Conservation (phyloP, 2,888 invertebrate genomes). For the Pheosia tremula region DNA sequence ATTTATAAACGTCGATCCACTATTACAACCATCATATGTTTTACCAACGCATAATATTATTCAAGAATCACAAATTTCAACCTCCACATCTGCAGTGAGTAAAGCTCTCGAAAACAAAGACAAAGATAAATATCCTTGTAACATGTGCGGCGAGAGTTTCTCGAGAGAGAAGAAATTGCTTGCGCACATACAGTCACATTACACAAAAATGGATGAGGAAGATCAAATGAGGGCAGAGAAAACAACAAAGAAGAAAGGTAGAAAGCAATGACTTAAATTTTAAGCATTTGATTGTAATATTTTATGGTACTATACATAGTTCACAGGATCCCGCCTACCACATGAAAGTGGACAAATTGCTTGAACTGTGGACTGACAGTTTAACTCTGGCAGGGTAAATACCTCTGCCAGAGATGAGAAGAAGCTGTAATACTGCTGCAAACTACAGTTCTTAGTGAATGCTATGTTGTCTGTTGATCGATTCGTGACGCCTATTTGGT, state of each 20-base stretch:
- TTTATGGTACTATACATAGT: neutral
- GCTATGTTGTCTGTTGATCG: neutral
- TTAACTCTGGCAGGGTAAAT: neutral
- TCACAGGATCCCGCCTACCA: slow-evolving; percentile 1
- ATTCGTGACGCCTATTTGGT: neutral
- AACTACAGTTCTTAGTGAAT: neutral
- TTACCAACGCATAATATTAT: slow-evolving; percentile 73
- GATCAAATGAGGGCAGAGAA: slow-evolving; percentile 52
- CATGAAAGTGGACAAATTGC: neutral
- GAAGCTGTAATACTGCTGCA: neutral
- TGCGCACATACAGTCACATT: slow-evolving; percentile 74
- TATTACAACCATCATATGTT: slow-evolving; percentile 73
- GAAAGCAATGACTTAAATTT: slow-evolving; percentile 6
- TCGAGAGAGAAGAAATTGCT: slow-evolving; percentile 74
- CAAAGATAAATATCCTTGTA: slow-evolving; percentile 63
- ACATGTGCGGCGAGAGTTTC: slow-evolving; percentile 71
- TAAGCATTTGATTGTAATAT: neutral
- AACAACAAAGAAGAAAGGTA: slow-evolving; percentile 38
- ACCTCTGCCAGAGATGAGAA: neutral
- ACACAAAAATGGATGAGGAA: slow-evolving; percentile 70
- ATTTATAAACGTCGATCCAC: slow-evolving; percentile 77
- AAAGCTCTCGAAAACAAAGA: slow-evolving; percentile 41
- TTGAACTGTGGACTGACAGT: neutral
- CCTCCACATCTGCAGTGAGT: slow-evolving; percentile 56
- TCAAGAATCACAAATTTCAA: slow-evolving; percentile 77